Evolutionary conservation across 2,888 invertebrate genomes (phyloP), one percentile per base, ranked within the genome.

Genomic region (Galerucella nymphaeae): DNA sequence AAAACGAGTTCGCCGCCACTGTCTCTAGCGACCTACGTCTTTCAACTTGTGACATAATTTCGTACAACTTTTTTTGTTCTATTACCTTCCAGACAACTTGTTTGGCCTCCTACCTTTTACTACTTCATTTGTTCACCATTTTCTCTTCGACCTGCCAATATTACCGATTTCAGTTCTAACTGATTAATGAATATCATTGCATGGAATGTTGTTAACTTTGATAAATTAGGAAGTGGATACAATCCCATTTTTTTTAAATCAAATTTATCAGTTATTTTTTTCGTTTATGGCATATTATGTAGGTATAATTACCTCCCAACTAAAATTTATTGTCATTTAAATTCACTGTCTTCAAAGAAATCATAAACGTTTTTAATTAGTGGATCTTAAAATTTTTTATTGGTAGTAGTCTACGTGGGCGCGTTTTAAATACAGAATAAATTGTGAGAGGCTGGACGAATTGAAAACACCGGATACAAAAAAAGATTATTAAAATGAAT

Each of bases 101-200:
- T 59, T 59, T 59, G 13, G 20, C 14, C 23, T 59, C 58, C 5
- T 3, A 59, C 58, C 30, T 23, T 11, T 30, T 38, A 59, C 23
- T 14, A 38, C 30, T 59, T 59, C 58, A 38, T 59, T 59, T 59
- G 38, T n/a, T 23, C 58, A n/a, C 30, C 14, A 59, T 59, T 59
- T 23, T 18, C 13, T 14, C 30, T 10, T 10, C 18, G 30, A 30
- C 30, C 30, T 23, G 14, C 5, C 10, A 18, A 30, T 20, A 5
- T 18, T 38, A 30, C 45, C 50, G 13, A 55, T 16, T 59, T 59
- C 58, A 30, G 38, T 14, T 38, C 20, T 11, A 59, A 59, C 30
- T 59, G 58, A 59, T 59, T 59, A 23, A 59, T 59, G 58, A 5
- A 59, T 38, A 10, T 59, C 20, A 30, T 18, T 59, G 23, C 38